Evolutionary conservation across 2,888 invertebrate species (phyloP).

Genomic region (Nomada fabriciana): DNA sequence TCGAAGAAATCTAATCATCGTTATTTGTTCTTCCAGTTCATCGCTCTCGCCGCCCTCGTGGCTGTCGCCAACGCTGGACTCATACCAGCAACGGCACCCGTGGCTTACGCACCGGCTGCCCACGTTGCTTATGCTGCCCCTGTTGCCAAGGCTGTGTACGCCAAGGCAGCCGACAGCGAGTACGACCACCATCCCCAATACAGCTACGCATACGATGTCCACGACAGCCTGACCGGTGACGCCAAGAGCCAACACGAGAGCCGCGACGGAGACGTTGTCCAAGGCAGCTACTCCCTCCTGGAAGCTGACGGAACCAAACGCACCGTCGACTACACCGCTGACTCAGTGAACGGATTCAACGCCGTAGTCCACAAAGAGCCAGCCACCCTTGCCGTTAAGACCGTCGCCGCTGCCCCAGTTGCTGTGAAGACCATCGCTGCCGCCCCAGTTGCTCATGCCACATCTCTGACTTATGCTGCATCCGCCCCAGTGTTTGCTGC

Average conservation of each 20-base stretch:
- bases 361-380: conserved; percentile 81
- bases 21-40: conserved; percentile 71
- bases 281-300: conserved; percentile 84
- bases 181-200: conserved; percentile 82
- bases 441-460: conserved; percentile 63
- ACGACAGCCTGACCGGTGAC: conserved; percentile 80
- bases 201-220: conserved; percentile 80
- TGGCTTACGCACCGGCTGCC: conserved; percentile 37
- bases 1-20: too few species aligned
- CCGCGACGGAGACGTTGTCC: conserved; percentile 80
- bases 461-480: conserved; percentile 35
- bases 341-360: conserved; percentile 80
- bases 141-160: background rate
- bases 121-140: too few species aligned
- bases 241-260: conserved; percentile 80
- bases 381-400: conserved; percentile 81
- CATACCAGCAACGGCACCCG: conserved; percentile 70
- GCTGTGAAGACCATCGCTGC: conserved; percentile 56
- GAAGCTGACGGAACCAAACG: conserved; percentile 84
- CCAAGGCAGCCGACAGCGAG: conserved; percentile 76
- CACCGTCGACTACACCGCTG: conserved; percentile 81
- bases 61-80: conserved; percentile 85
- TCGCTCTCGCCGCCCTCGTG: conserved; percentile 80
- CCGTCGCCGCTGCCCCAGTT: conserved; percentile 80
- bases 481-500: too few species aligned